phyloP scores from a whole-genome alignment of 2,113 vertebrate genomes.

The Toxotes jaculatrix region DNA sequence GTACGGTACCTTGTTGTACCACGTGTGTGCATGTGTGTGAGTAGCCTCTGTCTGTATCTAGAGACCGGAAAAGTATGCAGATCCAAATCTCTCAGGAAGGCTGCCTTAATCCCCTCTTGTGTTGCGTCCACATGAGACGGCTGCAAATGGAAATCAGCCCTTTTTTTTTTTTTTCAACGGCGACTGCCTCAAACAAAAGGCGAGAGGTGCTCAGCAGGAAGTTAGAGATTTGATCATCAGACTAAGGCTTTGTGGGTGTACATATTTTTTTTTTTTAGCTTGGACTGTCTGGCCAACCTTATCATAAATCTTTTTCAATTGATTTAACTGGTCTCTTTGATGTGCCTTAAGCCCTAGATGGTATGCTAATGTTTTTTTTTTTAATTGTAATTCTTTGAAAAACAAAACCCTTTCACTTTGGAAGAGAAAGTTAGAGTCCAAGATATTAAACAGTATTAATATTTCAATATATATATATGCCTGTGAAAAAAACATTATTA shows the following conservation, averaged over 20 bases:
- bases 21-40: conserved; percentile 37
- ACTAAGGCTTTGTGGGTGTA: conserved; percentile 42
- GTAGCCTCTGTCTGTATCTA: conserved; percentile 62
- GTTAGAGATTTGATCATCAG: conserved; percentile 70
- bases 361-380: not conserved
- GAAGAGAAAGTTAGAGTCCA: not conserved
- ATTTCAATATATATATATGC: conserved; percentile 5
- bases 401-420: not conserved
- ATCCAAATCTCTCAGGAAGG: conserved; percentile 74
- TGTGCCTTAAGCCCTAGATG: conserved; percentile 30
- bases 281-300: conserved; percentile 22
- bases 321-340: conserved; percentile 52
- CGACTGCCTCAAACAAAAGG: conserved; percentile 70
- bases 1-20: conserved; percentile 43
- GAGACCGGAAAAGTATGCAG: conserved; percentile 72
- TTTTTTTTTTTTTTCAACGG: conserved; percentile 44
- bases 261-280: conserved; percentile 43
- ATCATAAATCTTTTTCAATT: conserved; percentile 32
- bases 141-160: conserved; percentile 63
- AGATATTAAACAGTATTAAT: not conserved
- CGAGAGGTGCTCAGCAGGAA: conserved; percentile 64
- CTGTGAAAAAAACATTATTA: not conserved
- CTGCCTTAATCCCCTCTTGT: conserved; percentile 76
- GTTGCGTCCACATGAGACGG: conserved; percentile 71
- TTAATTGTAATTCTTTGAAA: conserved; percentile 3